These are phyloP conservation scores for Drosophila mulleri DNA, from an alignment of 2,888 invertebrate species.

Conservation along the genomic window DNA sequence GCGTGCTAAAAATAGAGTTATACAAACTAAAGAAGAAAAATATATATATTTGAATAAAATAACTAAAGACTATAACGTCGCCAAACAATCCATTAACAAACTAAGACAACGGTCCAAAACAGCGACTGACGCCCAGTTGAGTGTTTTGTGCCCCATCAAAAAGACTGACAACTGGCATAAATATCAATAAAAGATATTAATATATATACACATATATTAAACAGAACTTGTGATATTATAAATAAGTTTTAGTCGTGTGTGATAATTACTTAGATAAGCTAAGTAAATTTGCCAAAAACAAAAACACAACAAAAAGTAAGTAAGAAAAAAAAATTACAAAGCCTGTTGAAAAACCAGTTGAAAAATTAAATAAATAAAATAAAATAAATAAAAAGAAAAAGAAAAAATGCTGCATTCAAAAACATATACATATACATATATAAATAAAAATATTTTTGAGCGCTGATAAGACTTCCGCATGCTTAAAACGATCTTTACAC, in stretches of 20 bases:
- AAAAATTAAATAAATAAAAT: slow-evolving; percentile 48
- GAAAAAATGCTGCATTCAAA: not conserved
- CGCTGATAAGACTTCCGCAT: slow-evolving; percentile 78
- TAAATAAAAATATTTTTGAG: slow-evolving; percentile 25
- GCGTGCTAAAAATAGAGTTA: slow-evolving; percentile 34
- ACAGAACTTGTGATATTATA: slow-evolving; percentile 66
- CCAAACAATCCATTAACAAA: slow-evolving; percentile 8
- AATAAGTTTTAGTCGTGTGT: slow-evolving; percentile 48
- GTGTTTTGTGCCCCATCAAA: slow-evolving; percentile 60
- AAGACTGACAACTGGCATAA: slow-evolving; percentile 17
- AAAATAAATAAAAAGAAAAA: slow-evolving; percentile 2
- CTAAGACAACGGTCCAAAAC: slow-evolving; percentile 45
- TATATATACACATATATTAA: slow-evolving; percentile 30
- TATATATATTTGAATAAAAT: slow-evolving; percentile 7
- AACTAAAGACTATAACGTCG: slow-evolving; percentile 11
- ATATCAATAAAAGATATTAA: not conserved
- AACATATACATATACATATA: slow-evolving; percentile 18
- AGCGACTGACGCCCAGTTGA: slow-evolving; percentile 63
- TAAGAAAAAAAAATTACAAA: slow-evolving; percentile 42
- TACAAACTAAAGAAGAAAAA: slow-evolving; percentile 18
- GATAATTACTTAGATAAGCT: slow-evolving; percentile 55
- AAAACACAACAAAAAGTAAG: slow-evolving; percentile 54
- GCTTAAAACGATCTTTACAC: slow-evolving; percentile 71
- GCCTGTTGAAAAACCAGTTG: slow-evolving; percentile 57
- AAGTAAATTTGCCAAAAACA: slow-evolving; percentile 40